These are phyloP conservation scores for Sinosuthora webbiana DNA, from an alignment of 2,113 vertebrate species.

Conservation along the genomic window DNA sequence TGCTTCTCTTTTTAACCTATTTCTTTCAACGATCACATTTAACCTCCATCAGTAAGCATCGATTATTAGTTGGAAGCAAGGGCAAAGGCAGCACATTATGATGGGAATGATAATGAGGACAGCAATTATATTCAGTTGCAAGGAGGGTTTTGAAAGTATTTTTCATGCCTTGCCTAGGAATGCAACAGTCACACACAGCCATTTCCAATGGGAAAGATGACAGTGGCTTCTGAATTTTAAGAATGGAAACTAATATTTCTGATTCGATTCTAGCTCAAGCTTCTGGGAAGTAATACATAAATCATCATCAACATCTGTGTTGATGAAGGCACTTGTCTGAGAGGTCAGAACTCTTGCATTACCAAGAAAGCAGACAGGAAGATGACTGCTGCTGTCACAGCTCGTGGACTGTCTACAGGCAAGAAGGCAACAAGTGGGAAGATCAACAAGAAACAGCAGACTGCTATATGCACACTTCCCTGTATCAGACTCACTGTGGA, in stretches of 20 bases:
- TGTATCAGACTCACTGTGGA: background rate
- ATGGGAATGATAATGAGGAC: background rate
- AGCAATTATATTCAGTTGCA: background rate
- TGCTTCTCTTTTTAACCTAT: background rate
- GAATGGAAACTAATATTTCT: background rate
- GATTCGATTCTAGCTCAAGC: background rate
- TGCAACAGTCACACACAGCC: background rate
- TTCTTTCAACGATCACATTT: conserved; percentile 25
- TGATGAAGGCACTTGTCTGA: background rate
- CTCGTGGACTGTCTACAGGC: background rate
- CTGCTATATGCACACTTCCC: background rate
- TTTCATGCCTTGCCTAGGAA: background rate
- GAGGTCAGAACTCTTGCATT: background rate
- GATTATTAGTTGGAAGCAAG: conserved; percentile 8
- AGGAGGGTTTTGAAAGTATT: background rate
- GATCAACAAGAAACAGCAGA: background rate
- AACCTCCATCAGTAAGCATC: background rate
- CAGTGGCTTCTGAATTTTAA: background rate
- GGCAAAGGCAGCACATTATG: background rate
- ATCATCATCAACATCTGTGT: background rate
- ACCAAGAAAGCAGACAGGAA: background rate
- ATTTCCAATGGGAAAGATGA: background rate
- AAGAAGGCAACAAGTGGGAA: background rate
- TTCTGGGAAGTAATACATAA: background rate
- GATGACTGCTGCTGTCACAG: background rate